phyloP scores from a whole-genome alignment of 2,113 vertebrate genomes.

The Formicarius rufipectus region DNA sequence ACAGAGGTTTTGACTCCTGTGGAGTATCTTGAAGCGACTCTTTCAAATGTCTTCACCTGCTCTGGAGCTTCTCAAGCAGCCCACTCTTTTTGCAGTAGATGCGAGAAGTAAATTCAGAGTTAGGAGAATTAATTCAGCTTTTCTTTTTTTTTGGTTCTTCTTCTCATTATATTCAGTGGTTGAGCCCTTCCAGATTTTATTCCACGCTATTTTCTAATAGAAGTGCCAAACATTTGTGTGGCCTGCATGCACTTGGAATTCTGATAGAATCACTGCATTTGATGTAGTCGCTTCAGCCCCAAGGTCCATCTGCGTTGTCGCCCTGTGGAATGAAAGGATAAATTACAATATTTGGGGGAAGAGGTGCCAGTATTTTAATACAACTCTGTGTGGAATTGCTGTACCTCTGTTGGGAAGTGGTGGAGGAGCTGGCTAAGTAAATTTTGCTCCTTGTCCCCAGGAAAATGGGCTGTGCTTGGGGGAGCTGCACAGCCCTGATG shows the following conservation, averaged over 20 bases:
- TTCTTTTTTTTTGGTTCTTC: not conserved
- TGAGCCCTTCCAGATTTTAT: not conserved
- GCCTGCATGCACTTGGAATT: not conserved
- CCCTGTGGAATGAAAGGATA: not conserved
- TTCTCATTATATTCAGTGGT: not conserved
- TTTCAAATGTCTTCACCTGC: not conserved
- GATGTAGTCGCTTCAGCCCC: not conserved
- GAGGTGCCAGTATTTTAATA: not conserved
- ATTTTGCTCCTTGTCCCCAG: slow-evolving; percentile 34
- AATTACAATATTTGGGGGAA: not conserved
- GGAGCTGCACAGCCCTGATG: slow-evolving; percentile 27
- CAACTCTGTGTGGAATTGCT: not conserved
- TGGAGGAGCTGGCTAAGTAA: slow-evolving; percentile 16
- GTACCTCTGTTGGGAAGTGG: not conserved
- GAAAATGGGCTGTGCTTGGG: not conserved
- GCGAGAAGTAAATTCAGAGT: not conserved
- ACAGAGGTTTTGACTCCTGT: not conserved
- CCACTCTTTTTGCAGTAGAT: not conserved
- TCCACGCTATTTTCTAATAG: not conserved
- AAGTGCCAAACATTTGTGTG: not conserved
- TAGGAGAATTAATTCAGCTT: not conserved
- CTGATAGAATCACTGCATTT: not conserved
- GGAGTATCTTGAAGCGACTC: not conserved
- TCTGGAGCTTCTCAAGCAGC: not conserved
- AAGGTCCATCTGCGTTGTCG: not conserved